These are phyloP conservation scores for Zelleria hepariella DNA, from an alignment of 2,888 invertebrate genomes.

Conservation along the genomic window DNA sequence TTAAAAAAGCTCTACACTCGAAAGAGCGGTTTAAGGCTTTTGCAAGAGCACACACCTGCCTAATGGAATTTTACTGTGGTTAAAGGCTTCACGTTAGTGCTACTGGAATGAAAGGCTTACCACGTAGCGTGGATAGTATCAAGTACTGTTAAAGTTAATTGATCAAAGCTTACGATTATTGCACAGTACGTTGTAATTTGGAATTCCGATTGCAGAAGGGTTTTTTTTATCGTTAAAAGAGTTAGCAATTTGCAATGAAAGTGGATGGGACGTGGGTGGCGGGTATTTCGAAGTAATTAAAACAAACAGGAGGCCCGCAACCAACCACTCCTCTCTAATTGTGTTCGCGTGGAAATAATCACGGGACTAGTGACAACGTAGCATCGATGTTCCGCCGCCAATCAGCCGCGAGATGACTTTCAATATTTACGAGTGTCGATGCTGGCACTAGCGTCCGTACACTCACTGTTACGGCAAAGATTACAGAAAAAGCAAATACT, in stretches of 20 bases:
- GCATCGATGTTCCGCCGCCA: background rate
- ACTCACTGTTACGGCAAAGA: no score
- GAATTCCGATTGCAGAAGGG: conserved; percentile 25
- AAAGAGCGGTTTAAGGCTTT: no score
- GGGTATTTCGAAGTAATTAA: conserved; percentile 67
- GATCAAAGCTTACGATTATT: conserved; percentile 6
- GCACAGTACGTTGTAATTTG: conserved; percentile 2
- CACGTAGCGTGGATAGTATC: background rate
- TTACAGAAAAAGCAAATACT: background rate
- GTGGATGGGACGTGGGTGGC: conserved; percentile 30
- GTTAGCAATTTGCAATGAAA: conserved; percentile 60
- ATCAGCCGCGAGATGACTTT: background rate
- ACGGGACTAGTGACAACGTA: conserved; percentile 37
- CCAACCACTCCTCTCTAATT: conserved; percentile 66
- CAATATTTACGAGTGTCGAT: background rate
- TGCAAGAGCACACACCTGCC: no score
- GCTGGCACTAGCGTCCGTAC: background rate
- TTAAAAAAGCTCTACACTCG: no score
- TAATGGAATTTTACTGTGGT: no score
- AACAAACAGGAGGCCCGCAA: conserved; percentile 60
- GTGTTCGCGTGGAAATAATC: conserved; percentile 66
- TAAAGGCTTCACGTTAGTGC: background rate
- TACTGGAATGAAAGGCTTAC: background rate
- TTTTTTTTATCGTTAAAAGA: conserved; percentile 51
- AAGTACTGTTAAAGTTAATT: background rate